Percentiles rank a stretch among this genome's conserved stretches.
phyloP scores from a whole-genome alignment of 2,797 vertebrate species.

The Anguilla megastoma region DNA sequence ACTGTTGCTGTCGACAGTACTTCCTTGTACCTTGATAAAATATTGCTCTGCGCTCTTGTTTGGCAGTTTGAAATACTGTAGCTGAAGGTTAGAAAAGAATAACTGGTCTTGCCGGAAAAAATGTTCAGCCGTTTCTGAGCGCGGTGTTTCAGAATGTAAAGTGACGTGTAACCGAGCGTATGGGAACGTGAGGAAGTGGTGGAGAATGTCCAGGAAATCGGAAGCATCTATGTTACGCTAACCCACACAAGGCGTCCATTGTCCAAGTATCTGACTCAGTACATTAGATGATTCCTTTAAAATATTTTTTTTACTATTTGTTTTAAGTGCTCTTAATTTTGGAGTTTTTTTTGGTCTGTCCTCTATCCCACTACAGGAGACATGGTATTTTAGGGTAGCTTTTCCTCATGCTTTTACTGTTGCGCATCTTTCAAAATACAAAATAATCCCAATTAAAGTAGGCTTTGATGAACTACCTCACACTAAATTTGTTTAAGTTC shows the following conservation, averaged over 20 bases:
- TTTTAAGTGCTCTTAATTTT: slow-evolving; percentile 75
- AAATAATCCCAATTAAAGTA: slow-evolving; percentile 71
- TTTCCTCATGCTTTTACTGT: slow-evolving; percentile 47
- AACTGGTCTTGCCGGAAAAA: slow-evolving; percentile 24
- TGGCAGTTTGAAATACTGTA: not conserved
- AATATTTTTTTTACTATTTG: slow-evolving; percentile 31
- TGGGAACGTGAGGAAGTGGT: slow-evolving; percentile 16
- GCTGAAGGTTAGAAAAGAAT: slow-evolving; percentile 40
- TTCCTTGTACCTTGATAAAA: slow-evolving; percentile 35
- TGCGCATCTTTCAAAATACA: slow-evolving; percentile 56
- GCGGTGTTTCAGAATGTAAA: slow-evolving; percentile 26
- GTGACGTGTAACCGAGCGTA: slow-evolving; percentile 10
- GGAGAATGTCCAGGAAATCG: slow-evolving; percentile 28
- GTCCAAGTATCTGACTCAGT: slow-evolving; percentile 37
- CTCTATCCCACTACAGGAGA: slow-evolving; percentile 41
- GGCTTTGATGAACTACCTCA: slow-evolving; percentile 97
- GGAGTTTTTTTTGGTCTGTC: slow-evolving; percentile 15
- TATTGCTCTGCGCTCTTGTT: slow-evolving; percentile 34
- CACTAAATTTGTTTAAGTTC: slow-evolving; percentile 84
- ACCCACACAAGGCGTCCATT: slow-evolving; percentile 31
- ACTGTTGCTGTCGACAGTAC: slow-evolving; percentile 18
- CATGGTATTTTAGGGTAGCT: slow-evolving; percentile 42
- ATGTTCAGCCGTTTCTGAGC: not conserved
- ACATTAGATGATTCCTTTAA: slow-evolving; percentile 31
- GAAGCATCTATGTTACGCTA: slow-evolving; percentile 10